Conservation (phyloP, 2,113 vertebrate genomes). For the Chrysemys picta region DNA sequence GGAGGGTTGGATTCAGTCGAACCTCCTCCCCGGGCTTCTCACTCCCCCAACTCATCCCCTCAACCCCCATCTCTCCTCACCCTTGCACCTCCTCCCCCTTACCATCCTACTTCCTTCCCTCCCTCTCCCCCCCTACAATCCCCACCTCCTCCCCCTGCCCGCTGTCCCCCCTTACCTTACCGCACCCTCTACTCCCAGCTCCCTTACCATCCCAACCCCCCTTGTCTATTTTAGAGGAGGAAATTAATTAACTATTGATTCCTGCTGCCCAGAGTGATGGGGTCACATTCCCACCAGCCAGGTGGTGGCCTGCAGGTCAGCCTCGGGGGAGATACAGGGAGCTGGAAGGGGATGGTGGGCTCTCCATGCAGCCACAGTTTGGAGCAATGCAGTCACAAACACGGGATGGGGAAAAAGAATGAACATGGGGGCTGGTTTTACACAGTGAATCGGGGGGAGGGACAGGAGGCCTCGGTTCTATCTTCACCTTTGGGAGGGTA, state of each 20-base stretch:
- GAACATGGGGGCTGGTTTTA: neutral
- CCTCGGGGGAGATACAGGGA: too few species aligned
- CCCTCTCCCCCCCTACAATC: neutral
- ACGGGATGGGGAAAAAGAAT: neutral
- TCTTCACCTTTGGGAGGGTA: neutral
- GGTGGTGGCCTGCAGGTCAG: too few species aligned
- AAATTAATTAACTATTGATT: slow-evolving; percentile 73
- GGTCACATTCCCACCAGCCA: neutral
- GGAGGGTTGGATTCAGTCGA: neutral
- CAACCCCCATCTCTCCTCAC: neutral
- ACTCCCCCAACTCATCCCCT: neutral
- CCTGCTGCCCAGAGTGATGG: slow-evolving; percentile 35
- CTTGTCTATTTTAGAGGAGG: slow-evolving; percentile 53
- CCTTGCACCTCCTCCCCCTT: neutral
- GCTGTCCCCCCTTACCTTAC: neutral
- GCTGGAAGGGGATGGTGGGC: neutral
- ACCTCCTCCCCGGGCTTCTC: neutral
- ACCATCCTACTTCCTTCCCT: neutral
- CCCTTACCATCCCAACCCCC: neutral
- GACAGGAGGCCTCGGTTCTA: neutral
- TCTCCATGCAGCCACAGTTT: neutral
- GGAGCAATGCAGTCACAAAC: neutral
- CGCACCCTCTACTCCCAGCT: neutral
- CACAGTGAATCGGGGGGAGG: neutral
- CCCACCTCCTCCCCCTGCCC: neutral